Base-by-base conservation (phyloP, 2,797 vertebrate species). In the Ctenochaetus hawaiiensis region DNA sequence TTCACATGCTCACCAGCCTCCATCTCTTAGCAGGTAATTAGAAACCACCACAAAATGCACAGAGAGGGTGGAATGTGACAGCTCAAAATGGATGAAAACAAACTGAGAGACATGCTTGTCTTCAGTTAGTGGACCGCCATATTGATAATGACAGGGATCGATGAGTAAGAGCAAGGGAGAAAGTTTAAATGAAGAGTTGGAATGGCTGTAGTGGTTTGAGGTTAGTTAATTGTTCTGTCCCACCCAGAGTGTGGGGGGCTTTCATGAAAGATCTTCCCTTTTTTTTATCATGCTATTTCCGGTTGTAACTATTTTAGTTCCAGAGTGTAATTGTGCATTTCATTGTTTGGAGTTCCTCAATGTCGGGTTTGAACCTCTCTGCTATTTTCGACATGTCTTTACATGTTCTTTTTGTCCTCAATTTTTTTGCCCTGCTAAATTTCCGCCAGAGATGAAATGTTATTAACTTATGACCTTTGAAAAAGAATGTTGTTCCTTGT, bases 11-110 rank as follows among this genome's bases (percentile, higher is more conserved):
- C 82, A 60, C 57, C 68, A 51, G 78, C 79, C 59, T 45, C 67
- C 57, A 72, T 82, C 67, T 81, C 80, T 82, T 69, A 64, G 75
- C 73, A 83, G 80, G 87, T 92, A 89, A 92, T 91, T 87, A 81
- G 86, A 92, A 80, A 88, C 84, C 78, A 73, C 37, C 22, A 71
- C 59, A 72, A 77, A 89, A 77, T 72, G 81, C 73, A 57, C 73
- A 74, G 58, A 75, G 66, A 70, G n/a, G 65, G 22, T 64, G 75
- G 77, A 89, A 91, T 89, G 87, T 75, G 86, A 81, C 78, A n/a
- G 62, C 72, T 72, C 57, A 51, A 69, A 88, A 83, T 81, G 82
- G 49, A 73, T 81, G 67, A 83, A 91, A 88, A 83, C 77, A 81
- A 88, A 88, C 68, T 41, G 1, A 0, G 67, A 77, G 74, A 72